These are phyloP conservation scores for Scomberomorus guttatus DNA, from an alignment of 2,797 vertebrate species.

Conservation along the genomic window DNA sequence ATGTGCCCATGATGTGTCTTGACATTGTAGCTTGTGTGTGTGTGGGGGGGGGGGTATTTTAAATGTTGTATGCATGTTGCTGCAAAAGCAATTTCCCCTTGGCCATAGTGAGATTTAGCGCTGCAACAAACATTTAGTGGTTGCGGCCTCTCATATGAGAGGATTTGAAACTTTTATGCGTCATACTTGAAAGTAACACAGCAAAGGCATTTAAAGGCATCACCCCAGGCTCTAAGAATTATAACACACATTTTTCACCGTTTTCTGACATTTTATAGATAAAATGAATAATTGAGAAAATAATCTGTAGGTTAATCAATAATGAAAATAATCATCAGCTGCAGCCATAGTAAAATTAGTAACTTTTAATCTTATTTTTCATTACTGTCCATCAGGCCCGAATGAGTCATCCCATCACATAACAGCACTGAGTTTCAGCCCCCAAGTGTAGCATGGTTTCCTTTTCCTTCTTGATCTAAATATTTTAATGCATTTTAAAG, in stretches of 20 bases:
- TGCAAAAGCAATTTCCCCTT: neutral
- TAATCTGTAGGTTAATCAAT: no score
- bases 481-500: constrained; percentile 63
- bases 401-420: constrained; percentile 20
- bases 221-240: no score
- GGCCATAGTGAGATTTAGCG: neutral
- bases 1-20: neutral
- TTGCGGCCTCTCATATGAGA: no score
- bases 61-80: neutral
- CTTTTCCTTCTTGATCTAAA: constrained; percentile 36
- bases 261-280: no score
- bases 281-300: no score
- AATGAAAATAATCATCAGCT: no score
- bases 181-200: no score
- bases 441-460: constrained; percentile 1
- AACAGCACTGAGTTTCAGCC: neutral
- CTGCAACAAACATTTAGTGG: no score
- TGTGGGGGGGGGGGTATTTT: neutral
- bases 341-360: neutral
- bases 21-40: neutral
- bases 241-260: no score
- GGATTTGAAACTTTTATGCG: no score
- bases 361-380: constrained; percentile 17
- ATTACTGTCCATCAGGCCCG: neutral
- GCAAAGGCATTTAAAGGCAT: no score